A percentile compares a stretch with the other conserved stretches of the same genome.
Conservation (phyloP, 2,113 vertebrate species). For the Gopherus evgoodei region DNA sequence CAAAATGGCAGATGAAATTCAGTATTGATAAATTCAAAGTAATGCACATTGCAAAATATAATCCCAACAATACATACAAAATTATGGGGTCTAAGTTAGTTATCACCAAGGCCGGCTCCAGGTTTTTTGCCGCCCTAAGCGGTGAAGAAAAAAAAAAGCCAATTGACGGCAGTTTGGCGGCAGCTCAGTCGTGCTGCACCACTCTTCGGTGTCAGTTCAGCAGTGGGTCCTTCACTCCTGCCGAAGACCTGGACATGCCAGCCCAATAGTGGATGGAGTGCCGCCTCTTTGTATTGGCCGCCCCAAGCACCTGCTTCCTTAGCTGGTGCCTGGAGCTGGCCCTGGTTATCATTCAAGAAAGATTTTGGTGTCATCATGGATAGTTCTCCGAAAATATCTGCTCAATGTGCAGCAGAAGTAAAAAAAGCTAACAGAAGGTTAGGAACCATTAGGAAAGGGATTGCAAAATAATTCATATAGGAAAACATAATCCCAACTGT, state of each 20-base stretch:
- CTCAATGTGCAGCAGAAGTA: not conserved
- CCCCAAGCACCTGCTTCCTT: too few species aligned
- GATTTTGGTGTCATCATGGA: too few species aligned
- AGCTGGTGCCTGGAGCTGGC: too few species aligned
- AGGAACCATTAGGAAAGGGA: not conserved
- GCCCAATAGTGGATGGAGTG: too few species aligned
- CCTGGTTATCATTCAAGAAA: not conserved
- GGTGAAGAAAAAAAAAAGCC: too few species aligned
- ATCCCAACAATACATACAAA: not conserved
- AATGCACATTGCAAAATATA: not conserved
- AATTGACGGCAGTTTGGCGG: too few species aligned
- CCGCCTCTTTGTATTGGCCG: too few species aligned
- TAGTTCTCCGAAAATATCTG: not conserved
- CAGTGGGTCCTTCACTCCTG: too few species aligned
- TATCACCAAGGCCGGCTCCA: not conserved
- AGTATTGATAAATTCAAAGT: not conserved
- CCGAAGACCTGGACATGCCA: too few species aligned
- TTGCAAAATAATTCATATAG: not conserved
- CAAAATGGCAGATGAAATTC: not conserved
- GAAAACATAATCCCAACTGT: not conserved
- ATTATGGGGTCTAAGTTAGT: not conserved
- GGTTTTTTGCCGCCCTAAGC: too few species aligned
- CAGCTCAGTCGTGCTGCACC: too few species aligned
- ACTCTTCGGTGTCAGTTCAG: too few species aligned
- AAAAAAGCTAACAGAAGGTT: not conserved